These are phyloP conservation scores for Camponotus vicinus DNA, from an alignment of 1,140 invertebrate genomes.

Conservation along the genomic window DNA sequence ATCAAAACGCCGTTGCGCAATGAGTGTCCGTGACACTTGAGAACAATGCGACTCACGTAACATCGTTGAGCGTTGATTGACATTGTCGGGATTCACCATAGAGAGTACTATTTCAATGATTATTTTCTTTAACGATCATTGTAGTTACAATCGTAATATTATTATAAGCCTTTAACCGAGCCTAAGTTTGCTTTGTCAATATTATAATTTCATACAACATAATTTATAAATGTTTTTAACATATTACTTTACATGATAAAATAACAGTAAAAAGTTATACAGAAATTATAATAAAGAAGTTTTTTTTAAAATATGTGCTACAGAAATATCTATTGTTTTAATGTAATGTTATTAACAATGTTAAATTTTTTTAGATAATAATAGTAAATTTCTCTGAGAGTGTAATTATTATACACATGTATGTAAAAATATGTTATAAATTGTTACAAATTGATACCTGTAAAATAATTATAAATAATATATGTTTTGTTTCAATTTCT, in stretches of 20 bases:
- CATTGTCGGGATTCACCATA: constrained; percentile 57
- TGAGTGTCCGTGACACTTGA: constrained; percentile 71
- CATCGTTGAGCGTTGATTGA: constrained; percentile 65
- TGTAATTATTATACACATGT: neutral
- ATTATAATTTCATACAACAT: neutral
- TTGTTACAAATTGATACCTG: neutral
- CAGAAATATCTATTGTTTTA: neutral
- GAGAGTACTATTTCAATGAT: constrained; percentile 9
- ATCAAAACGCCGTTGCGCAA: constrained; percentile 58
- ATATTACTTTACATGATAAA: neutral
- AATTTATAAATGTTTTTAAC: neutral
- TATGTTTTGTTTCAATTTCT: constrained; percentile 9
- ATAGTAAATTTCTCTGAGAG: constrained; percentile 6
- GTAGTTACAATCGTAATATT: neutral
- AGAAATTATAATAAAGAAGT: neutral
- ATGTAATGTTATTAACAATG: neutral
- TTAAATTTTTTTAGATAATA: too few relatives aligned
- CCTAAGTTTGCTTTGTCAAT: neutral
- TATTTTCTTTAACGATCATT: constrained; percentile 33
- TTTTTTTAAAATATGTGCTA: neutral
- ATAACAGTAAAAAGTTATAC: too few relatives aligned
- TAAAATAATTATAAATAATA: constrained; percentile 3
- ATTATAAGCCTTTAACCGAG: neutral
- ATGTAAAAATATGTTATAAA: neutral
- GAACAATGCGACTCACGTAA: constrained; percentile 75